phyloP scores from a whole-genome alignment of 2,888 invertebrate genomes.

The Epistrophella euchroma region DNA sequence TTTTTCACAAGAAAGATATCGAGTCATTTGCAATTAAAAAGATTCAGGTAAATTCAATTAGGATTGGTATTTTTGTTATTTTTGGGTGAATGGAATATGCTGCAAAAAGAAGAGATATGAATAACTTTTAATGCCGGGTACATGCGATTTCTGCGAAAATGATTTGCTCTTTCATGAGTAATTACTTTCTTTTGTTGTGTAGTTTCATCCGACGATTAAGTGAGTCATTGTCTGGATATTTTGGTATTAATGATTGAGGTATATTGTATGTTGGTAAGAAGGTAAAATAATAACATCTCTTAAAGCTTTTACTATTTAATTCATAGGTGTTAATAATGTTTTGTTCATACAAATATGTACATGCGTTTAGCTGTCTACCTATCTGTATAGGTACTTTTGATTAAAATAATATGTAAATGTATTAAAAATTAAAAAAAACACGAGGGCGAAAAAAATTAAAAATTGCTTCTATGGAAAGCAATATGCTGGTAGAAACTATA shows the following conservation, averaged over 20 bases:
- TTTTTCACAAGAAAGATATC: not conserved
- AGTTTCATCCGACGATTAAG: not conserved
- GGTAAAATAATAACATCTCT: no score
- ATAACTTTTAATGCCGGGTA: not conserved
- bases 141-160: slow-evolving; percentile 3
- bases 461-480: no score
- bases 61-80: not conserved
- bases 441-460: no score
- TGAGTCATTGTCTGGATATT: not conserved
- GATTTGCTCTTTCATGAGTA: not conserved
- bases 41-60: slow-evolving; percentile 1
- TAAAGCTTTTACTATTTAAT: no score
- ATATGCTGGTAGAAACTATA: no score
- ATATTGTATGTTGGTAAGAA: no score
- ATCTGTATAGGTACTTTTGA: no score
- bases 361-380: no score
- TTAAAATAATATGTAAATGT: no score
- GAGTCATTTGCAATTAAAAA: slow-evolving; percentile 8
- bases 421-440: no score
- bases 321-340: no score
- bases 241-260: not conserved
- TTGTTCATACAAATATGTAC: no score
- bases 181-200: not conserved
- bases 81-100: not conserved
- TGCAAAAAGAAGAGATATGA: not conserved